Percentiles rank a stretch among this genome's conserved stretches.
These are phyloP conservation scores for Lepas anatifera DNA, from an alignment of 2,888 invertebrate species.

Conservation along the genomic window DNA sequence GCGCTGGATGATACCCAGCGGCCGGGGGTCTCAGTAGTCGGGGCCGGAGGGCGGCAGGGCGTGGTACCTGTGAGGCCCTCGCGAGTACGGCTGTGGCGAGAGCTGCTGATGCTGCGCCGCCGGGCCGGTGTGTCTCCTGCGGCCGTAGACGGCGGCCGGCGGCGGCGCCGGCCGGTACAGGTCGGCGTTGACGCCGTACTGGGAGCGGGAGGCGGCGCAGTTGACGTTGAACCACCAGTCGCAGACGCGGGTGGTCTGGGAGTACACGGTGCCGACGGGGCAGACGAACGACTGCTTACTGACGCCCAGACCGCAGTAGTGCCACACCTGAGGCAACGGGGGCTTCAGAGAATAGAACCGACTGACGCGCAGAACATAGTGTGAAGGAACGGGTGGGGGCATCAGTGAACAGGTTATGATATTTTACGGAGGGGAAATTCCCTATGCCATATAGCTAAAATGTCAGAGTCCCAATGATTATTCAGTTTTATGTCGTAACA, in stretches of 20 bases:
- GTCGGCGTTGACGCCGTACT: not conserved
- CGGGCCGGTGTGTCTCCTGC: not conserved
- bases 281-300: not conserved
- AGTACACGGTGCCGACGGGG: not conserved
- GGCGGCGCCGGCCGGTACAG: not conserved
- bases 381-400: no score
- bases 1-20: no score
- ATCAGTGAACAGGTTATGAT: no score
- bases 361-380: no score
- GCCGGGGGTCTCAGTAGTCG: no score
- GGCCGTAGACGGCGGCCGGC: not conserved
- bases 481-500: no score
- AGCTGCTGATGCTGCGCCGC: not conserved
- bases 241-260: not conserved
- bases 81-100: not conserved
- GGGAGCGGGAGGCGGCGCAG: not conserved
- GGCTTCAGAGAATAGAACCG: no score
- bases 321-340: not conserved
- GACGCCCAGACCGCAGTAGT: not conserved
- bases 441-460: no score
- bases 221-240: slow-evolving; percentile 10
- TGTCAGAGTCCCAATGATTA: no score
- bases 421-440: no score
- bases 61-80: not conserved
- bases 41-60: not conserved